Evolutionary conservation across 2,113 vertebrate genomes (phyloP), one percentile per base, ranked within the genome.

Genomic region (Cathartes aura): DNA sequence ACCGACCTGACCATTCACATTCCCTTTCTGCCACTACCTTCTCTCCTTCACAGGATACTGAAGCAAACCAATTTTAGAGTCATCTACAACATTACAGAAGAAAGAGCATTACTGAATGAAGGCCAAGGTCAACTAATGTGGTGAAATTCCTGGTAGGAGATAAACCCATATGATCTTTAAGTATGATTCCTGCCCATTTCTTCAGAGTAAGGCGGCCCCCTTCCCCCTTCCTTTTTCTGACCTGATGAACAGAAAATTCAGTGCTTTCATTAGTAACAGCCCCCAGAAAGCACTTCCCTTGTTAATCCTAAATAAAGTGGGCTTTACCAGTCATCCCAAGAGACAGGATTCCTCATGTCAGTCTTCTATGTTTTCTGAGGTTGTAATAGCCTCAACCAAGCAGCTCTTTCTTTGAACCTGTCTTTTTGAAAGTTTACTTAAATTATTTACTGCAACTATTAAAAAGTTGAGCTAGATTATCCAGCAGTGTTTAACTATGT

Each of bases 391-490:
- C 50, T 82, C 30, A 60, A 17, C 3, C 40, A 79, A 73, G 34
- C 38, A 85, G 47, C 7, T 55, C 11, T 23, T 76, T 81, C 38
- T 36, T 84, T 42, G 20, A 58, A 84, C n/a, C 38, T 52, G 34
- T 27, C 15, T 73, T 94, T 90, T 63, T 83, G 32, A 84, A 91
- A 36, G 27, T 68, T 94, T 90, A 34, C 59, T 58, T 73, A 55
- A 90, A 84, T 60, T 8, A 79, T 72, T 75, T 90, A 68, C 45
- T 82, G 34, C 34, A 81, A 67, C 52, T 72, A 56, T 75, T 95
- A 93, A 76, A 92, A 76, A 24, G 36, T 83, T 95, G 83, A 83
- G 26, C 32, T 94, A 76, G 68, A 84, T 89, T 79, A 87, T 89
- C 43, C 67, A 95, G 43, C 30, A 53, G 40, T 72, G 52, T 87